A percentile compares a stretch with the other conserved stretches of the same genome.
phyloP scores from a whole-genome alignment of 1,140 invertebrate species.

The Ptiloglossa arizonensis region DNA sequence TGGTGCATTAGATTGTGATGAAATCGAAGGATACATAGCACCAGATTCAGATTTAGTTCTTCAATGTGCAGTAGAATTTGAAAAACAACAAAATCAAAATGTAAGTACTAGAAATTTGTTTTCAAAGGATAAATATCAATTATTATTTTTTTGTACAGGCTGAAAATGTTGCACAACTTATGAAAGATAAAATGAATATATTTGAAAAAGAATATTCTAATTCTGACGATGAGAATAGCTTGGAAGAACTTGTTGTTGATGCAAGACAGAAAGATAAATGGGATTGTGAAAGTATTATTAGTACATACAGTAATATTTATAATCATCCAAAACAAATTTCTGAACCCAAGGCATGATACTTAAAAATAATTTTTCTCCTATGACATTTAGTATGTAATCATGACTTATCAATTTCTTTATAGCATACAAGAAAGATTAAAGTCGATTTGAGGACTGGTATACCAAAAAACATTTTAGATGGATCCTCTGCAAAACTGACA shows the following conservation, averaged over 20 bases:
- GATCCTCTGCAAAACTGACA: constrained; percentile 84
- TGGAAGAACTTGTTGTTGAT: constrained; percentile 84
- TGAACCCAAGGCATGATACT: constrained; percentile 85
- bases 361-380: constrained; percentile 12
- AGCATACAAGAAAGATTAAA: constrained; percentile 85
- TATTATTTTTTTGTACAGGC: constrained; percentile 54
- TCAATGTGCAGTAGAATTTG: constrained; percentile 83
- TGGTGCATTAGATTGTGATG: constrained; percentile 93
- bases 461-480: constrained; percentile 85
- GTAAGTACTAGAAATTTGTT: constrained; percentile 55
- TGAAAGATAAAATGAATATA: constrained; percentile 74
- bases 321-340: constrained; percentile 95
- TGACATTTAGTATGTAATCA: neutral
- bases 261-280: constrained; percentile 87
- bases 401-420: constrained; percentile 15
- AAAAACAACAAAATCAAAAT: constrained; percentile 74
- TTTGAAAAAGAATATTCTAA: constrained; percentile 65
- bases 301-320: constrained; percentile 94
- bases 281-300: constrained; percentile 97
- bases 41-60: constrained; percentile 86
- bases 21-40: constrained; percentile 91
- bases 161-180: constrained; percentile 69
- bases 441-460: constrained; percentile 88
- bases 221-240: constrained; percentile 84
- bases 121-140: neutral